Evolutionary conservation across 30 jellyfish, hydroid and myxozoan species (phyloP).

Genomic region (Sanderia malayensis): DNA sequence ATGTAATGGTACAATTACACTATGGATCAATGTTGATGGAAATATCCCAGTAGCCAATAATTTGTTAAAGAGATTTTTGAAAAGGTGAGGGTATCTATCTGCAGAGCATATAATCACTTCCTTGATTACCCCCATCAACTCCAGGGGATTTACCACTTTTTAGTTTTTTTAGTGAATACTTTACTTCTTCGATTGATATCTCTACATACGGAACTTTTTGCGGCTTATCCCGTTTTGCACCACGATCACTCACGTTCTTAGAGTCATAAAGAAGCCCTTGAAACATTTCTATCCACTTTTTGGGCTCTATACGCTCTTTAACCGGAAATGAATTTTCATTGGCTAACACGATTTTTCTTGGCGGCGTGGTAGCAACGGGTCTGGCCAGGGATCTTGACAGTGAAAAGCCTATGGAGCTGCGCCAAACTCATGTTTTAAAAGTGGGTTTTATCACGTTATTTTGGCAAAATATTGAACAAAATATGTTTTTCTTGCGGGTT

Average conservation of each 20-base stretch:
- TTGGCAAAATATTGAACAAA: too few relatives aligned
- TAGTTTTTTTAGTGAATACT: slow-evolving; percentile 13
- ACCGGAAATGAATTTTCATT: too few relatives aligned
- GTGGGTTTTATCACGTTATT: too few relatives aligned
- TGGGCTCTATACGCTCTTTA: not conserved
- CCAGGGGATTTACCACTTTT: slow-evolving; percentile 10
- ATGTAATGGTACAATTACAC: slow-evolving; percentile 11
- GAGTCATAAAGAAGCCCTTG: not conserved
- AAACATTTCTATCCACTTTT: not conserved
- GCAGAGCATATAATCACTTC: slow-evolving; percentile 25
- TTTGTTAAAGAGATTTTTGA: slow-evolving; percentile 9
- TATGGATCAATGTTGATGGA: slow-evolving; percentile 17
- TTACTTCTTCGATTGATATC: not conserved
- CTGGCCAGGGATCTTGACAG: too few relatives aligned
- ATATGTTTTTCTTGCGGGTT: too few relatives aligned
- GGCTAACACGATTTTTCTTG: too few relatives aligned
- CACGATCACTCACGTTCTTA: not conserved
- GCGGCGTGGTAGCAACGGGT: too few relatives aligned
- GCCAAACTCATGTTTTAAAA: too few relatives aligned
- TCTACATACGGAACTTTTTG: not conserved
- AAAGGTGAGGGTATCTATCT: slow-evolving; percentile 14
- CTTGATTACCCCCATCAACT: slow-evolving; percentile 4
- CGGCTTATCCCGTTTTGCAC: not conserved
- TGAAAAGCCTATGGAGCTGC: too few relatives aligned
- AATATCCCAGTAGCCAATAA: slow-evolving; percentile 6